Percentiles rank a stretch among this genome's conserved stretches.
Conservation (phyloP, 2,888 invertebrate species). For the Ctena decussata region DNA sequence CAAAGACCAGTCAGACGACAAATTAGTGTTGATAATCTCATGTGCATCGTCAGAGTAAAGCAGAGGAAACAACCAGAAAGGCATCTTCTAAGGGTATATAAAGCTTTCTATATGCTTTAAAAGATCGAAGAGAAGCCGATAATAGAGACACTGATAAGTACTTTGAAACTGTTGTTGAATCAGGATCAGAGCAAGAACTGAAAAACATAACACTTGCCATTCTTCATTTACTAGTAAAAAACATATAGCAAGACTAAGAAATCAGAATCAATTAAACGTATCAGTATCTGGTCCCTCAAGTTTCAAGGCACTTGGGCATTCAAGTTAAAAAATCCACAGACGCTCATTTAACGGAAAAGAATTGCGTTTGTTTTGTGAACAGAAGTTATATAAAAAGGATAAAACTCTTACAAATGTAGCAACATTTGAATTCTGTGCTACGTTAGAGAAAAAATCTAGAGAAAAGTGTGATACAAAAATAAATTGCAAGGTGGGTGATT, state of each 20-base stretch:
- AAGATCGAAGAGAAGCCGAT: neutral
- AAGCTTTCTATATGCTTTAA: neutral
- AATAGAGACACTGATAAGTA: neutral
- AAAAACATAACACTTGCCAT: neutral
- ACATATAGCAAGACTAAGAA: neutral
- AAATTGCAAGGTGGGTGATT: neutral
- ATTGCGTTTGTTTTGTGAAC: slow-evolving; percentile 1
- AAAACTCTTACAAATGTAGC: neutral
- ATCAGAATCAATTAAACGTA: neutral
- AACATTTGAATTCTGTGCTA: slow-evolving; percentile 1
- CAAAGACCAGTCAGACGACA: neutral
- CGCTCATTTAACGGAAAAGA: neutral
- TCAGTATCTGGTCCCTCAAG: neutral
- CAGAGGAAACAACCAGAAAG: neutral
- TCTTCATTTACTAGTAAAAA: slow-evolving; percentile 1
- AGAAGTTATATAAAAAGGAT: slow-evolving; percentile 8
- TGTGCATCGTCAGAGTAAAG: neutral
- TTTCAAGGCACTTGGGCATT: neutral
- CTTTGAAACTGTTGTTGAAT: neutral
- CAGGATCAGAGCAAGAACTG: neutral
- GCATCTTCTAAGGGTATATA: neutral
- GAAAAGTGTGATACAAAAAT: neutral
- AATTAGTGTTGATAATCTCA: neutral
- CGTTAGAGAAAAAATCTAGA: neutral
- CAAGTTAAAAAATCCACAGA: neutral